Conservation (phyloP, 2,113 vertebrate genomes). For the Myotis brandtii region DNA sequence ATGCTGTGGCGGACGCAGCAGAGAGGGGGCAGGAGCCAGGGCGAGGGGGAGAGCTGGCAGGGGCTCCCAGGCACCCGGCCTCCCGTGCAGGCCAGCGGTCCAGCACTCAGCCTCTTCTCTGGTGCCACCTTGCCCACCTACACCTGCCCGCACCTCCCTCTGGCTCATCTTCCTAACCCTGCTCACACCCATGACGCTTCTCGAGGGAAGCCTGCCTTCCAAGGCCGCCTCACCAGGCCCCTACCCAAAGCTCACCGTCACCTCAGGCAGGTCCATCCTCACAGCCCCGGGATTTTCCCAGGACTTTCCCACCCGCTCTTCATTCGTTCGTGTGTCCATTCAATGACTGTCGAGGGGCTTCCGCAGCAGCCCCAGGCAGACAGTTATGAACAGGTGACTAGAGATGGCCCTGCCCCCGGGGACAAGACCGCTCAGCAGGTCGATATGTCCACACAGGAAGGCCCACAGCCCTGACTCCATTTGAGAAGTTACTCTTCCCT, state of each 20-base stretch:
- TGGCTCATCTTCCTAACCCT: background rate
- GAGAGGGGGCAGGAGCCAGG: background rate
- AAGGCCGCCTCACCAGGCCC: background rate
- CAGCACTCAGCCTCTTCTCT: background rate
- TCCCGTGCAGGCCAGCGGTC: background rate
- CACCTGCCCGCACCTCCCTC: background rate
- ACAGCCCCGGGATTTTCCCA: accelerated
- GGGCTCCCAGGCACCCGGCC: background rate
- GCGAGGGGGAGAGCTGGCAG: background rate
- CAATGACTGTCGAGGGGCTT: accelerated
- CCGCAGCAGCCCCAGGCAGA: accelerated
- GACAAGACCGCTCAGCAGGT: background rate
- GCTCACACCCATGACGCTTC: background rate
- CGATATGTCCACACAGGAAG: background rate
- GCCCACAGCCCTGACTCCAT: background rate
- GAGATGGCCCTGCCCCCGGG: accelerated
- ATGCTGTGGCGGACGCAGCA: background rate
- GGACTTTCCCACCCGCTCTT: accelerated
- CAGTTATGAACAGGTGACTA: background rate
- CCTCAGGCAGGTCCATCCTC: background rate
- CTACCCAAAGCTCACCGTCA: accelerated
- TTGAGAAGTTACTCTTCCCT: background rate
- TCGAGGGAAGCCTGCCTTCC: background rate
- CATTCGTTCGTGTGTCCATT: background rate
- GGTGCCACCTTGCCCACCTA: background rate